Percentiles rank a stretch among this genome's conserved stretches.
phyloP scores from a whole-genome alignment of 2,113 vertebrate genomes.

The Apteryx mantelli region DNA sequence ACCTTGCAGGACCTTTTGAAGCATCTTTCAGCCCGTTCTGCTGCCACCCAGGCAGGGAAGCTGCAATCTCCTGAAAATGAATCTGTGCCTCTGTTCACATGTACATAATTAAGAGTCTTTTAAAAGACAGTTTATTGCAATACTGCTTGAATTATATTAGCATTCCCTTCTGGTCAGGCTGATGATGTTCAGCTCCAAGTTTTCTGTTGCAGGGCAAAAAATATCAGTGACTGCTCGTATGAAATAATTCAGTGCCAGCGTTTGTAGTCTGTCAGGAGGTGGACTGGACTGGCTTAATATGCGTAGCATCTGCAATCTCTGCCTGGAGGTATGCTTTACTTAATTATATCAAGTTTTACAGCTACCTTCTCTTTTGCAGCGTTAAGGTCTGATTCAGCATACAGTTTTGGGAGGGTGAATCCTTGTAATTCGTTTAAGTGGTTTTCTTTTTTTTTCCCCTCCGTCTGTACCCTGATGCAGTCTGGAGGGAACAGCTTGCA shows the following conservation, averaged over 20 bases:
- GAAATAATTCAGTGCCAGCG: not conserved
- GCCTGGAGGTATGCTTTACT: not conserved
- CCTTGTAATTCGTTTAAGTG: not conserved
- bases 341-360: too few relatives aligned
- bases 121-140: not conserved
- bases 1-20: not conserved
- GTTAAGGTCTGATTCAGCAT: not conserved
- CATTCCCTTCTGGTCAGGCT: not conserved
- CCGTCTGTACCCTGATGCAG: not conserved
- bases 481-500: not conserved
- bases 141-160: not conserved
- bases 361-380: fast-evolving
- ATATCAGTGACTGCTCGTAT: not conserved
- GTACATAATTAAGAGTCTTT: not conserved
- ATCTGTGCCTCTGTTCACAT: not conserved
- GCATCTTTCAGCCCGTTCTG: slow-evolving; percentile 15
- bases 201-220: not conserved
- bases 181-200: not conserved
- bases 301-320: not conserved
- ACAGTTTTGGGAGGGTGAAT: not conserved
- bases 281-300: fast-evolving
- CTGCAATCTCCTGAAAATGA: not conserved
- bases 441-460: not conserved
- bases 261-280: fast-evolving
- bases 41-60: not conserved